Evolutionary conservation across 2,797 vertebrate species (phyloP).

Genomic region (Acipenser transmontanus): DNA sequence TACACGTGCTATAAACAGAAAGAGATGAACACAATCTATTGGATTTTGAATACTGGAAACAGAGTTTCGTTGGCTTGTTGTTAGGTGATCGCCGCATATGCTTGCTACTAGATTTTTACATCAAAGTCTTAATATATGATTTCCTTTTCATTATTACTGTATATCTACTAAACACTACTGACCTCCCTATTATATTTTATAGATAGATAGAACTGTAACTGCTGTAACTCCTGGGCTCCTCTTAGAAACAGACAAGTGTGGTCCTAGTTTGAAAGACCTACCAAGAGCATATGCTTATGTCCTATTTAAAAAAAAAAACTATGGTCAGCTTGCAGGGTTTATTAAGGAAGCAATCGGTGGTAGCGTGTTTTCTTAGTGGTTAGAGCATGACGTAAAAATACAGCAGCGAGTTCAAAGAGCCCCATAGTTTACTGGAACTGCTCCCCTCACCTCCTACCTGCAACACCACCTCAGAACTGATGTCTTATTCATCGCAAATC

Average conservation of each 20-base stretch:
- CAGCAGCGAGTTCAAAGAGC: constrained; percentile 54
- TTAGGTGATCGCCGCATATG: too few species aligned
- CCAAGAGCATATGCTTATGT: not conserved
- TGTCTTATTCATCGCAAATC: constrained; percentile 38
- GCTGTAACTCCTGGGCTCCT: not conserved
- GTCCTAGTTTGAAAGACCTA: not conserved
- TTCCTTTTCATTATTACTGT: too few species aligned
- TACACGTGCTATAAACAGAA: too few species aligned
- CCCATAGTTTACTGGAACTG: constrained; percentile 50
- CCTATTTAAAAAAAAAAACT: not conserved
- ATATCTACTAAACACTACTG: not conserved
- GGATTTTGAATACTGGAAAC: too few species aligned
- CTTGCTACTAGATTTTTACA: too few species aligned
- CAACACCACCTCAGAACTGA: constrained; percentile 38
- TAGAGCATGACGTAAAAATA: constrained; percentile 52
- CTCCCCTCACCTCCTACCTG: not conserved
- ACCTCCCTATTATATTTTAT: not conserved
- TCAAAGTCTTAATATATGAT: too few species aligned
- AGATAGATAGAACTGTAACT: constrained; percentile 5
- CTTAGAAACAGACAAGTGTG: not conserved
- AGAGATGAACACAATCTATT: too few species aligned
- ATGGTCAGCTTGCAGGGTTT: constrained; percentile 38
- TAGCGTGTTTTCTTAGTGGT: constrained; percentile 52
- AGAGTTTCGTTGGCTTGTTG: too few species aligned
- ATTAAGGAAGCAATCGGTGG: constrained; percentile 36